A percentile compares a stretch with the other conserved stretches of the same genome.
Conservation (phyloP, 2,888 invertebrate species). For the Zaprionus bogoriensis region DNA sequence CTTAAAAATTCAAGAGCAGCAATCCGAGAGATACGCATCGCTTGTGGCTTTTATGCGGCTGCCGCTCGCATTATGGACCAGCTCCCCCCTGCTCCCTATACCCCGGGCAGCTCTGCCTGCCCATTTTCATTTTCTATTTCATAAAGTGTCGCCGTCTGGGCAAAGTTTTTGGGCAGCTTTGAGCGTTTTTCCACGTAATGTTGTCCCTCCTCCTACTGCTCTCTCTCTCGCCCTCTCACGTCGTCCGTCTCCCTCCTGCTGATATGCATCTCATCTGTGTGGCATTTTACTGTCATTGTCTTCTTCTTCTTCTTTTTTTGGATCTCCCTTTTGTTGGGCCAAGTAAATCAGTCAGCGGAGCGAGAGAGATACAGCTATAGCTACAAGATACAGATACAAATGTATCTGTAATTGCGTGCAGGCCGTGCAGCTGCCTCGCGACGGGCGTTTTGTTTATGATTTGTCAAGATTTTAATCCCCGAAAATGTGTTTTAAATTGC, state of each 20-base stretch:
- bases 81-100: neutral
- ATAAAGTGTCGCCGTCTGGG: constrained; percentile 47
- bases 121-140: constrained; percentile 56
- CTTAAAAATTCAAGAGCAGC: constrained; percentile 58
- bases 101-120: neutral
- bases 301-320: constrained; percentile 5
- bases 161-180: constrained; percentile 31
- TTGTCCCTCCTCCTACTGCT: neutral
- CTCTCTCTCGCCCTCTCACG: neutral
- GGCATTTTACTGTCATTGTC: constrained; percentile 57
- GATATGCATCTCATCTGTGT: constrained; percentile 64
- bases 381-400: constrained; percentile 39
- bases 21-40: constrained; percentile 69
- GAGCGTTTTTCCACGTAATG: constrained; percentile 40
- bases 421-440: constrained; percentile 34
- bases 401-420: constrained; percentile 48
- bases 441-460: constrained; percentile 70
- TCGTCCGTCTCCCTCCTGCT: constrained; percentile 15
- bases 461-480: constrained; percentile 68
- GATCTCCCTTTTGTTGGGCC: constrained; percentile 17
- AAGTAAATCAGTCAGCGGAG: constrained; percentile 50
- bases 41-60: constrained; percentile 54
- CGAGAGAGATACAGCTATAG: constrained; percentile 17
- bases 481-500: constrained; percentile 72
- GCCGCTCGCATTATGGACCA: constrained; percentile 28